phyloP scores from a whole-genome alignment of 2,888 invertebrate genomes.

The Sarcophaga caerulescens region DNA sequence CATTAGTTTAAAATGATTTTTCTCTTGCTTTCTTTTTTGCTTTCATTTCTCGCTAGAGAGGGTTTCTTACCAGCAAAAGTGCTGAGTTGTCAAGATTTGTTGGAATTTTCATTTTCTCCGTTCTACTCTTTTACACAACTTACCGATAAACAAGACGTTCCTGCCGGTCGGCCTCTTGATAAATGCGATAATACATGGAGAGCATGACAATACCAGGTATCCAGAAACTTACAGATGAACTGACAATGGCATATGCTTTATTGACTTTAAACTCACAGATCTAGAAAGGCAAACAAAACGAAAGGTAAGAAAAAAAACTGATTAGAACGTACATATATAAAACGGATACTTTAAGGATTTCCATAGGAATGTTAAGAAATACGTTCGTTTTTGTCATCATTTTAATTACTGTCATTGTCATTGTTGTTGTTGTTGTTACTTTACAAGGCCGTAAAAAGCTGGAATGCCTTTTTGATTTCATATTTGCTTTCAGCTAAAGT shows the following conservation, averaged over 20 bases:
- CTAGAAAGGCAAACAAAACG: conserved; percentile 70
- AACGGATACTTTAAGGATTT: background rate
- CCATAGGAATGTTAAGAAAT: background rate
- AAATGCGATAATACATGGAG: conserved; percentile 94
- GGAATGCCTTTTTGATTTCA: background rate
- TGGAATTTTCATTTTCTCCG: background rate
- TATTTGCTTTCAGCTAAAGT: background rate
- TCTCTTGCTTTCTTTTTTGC: background rate
- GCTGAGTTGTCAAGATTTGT: conserved; percentile 5
- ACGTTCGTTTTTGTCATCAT: background rate
- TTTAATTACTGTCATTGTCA: background rate
- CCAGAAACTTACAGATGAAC: conserved; percentile 96
- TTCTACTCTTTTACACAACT: conserved; percentile 68
- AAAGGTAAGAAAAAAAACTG: conserved; percentile 6
- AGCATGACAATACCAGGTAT: conserved; percentile 96
- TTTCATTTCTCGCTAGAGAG: background rate
- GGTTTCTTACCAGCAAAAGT: background rate
- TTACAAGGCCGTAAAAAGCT: background rate
- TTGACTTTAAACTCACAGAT: conserved; percentile 92
- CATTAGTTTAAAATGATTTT: background rate
- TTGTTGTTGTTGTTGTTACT: conserved; percentile 6
- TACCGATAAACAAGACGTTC: conserved; percentile 92
- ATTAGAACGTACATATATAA: background rate
- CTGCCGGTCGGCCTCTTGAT: conserved; percentile 91
- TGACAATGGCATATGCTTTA: conserved; percentile 92